Evolutionary conservation across 2,888 invertebrate species (phyloP), one percentile per base, ranked within the genome.

Genomic region (Cryptophagus acutangulus): DNA sequence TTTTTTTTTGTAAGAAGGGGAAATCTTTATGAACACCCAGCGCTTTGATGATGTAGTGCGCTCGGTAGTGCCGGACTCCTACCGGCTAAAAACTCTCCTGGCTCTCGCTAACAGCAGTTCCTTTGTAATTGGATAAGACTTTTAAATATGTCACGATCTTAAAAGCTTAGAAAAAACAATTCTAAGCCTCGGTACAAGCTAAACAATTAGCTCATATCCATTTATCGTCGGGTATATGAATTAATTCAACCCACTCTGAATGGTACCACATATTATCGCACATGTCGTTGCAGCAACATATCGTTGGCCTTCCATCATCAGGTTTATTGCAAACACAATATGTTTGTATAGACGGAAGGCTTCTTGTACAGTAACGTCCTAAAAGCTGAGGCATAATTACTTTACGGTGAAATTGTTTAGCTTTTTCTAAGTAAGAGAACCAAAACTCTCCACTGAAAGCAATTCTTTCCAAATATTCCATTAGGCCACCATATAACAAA

Each of bases 401-500:
- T 6, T 3, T n/a, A 12, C 3, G 3, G 12, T 26, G 26, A 26
- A 26, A 26, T 12, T 6, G 4, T 26, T 26, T n/a, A 4, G 26
- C 26, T 13, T 4, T 26, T 8, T 26, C 10, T 4, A 3, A n/a
- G 12, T 6, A 3, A 26, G 3, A 8, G 4, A 6, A 3, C 35
- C 35, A 34, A 18, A 34, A 34, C 9, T 18, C 16, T 28, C 12
- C 8, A 18, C 36, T 12, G 24, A 37, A 10, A 17, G 13, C 17
- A 1, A 31, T 34, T 18, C 35, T 28, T 17, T 34, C 35, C 12
- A 34, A 17, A 12, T 34, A 18, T 18, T 18, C 33, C 33, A 24
- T 17, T 30, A 31, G 18, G 31, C 12, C 20, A 33, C 39, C 39
- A 38, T 2, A 38, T 18, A 2, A 38, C 33, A 35, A 38, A 35